Percentiles rank a stretch among this genome's conserved stretches.
Evolutionary conservation across 2,113 vertebrate species (phyloP).

Genomic region (Scatophagus argus): DNA sequence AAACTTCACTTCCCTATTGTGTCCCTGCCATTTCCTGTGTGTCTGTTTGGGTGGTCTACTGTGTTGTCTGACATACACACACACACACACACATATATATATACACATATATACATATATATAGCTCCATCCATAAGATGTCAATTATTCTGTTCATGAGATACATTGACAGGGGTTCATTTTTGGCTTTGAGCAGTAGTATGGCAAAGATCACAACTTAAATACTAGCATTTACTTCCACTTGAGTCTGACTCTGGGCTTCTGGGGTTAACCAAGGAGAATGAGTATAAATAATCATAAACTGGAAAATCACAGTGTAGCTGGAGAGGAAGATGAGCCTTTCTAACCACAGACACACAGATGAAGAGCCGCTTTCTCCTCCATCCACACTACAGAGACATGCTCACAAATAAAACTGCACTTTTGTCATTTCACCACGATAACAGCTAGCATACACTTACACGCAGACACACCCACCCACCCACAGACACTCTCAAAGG

Average conservation of each 20-base stretch:
- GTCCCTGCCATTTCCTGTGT: conserved; percentile 43
- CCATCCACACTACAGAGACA: conserved; percentile 33
- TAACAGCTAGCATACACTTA: conserved; percentile 16
- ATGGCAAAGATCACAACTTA: conserved; percentile 19
- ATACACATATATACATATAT: conserved; percentile 38
- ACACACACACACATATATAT: conserved; percentile 13
- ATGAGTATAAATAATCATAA: conserved; percentile 66
- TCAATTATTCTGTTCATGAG: conserved; percentile 47
- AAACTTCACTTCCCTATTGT: conserved; percentile 40
- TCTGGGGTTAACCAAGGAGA: conserved; percentile 55
- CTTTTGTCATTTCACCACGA: conserved; percentile 29
- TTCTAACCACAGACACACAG: conserved; percentile 50
- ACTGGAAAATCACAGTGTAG: conserved; percentile 59
- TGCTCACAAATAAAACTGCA: conserved; percentile 15
- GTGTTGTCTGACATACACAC: no score
- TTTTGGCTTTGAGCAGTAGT: conserved; percentile 30
- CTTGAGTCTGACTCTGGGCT: conserved; percentile 26
- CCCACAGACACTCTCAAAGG: conserved; percentile 45
- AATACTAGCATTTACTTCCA: conserved; percentile 46
- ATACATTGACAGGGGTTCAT: conserved; percentile 35
- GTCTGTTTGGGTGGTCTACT: conserved; percentile 75
- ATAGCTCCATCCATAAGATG: conserved; percentile 28
- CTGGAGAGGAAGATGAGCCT: conserved; percentile 55
- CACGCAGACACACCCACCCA: conserved; percentile 22
- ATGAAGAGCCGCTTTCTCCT: conserved; percentile 22